Evolutionary conservation across 2,113 vertebrate species (phyloP).

Genomic region (Phasianus colchicus): DNA sequence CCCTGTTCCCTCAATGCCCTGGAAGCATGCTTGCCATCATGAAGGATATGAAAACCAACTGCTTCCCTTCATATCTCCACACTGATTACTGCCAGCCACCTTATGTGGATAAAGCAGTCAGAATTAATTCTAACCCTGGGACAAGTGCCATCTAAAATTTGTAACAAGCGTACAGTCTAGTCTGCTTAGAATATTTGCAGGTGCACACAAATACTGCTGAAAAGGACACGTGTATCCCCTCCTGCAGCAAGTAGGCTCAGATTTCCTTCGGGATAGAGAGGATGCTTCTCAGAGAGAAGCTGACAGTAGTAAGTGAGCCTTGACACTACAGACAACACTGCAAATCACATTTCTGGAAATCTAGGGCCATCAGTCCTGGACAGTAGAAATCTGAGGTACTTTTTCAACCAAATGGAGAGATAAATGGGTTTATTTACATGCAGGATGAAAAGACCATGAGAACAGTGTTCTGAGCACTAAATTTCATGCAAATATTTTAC

Average conservation of each 20-base stretch:
- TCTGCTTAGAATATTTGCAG: neutral
- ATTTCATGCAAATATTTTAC: neutral
- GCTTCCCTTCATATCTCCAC: neutral
- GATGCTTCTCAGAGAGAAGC: neutral
- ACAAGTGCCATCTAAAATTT: neutral
- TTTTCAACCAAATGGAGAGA: neutral
- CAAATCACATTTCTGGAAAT: neutral
- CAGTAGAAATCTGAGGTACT: neutral
- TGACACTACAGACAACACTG: rapidly evolving
- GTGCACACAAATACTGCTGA: neutral
- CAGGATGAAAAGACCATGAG: neutral
- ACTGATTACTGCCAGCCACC: neutral
- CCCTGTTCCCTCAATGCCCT: neutral
- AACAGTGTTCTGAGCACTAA: neutral
- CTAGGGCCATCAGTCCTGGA: neutral
- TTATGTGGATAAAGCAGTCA: neutral
- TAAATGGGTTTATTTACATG: neutral
- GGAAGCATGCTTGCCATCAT: neutral
- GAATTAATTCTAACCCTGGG: neutral
- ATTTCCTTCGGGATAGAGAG: neutral
- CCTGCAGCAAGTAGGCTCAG: neutral
- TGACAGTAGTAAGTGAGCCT: neutral
- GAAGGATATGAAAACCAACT: neutral
- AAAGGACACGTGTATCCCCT: neutral
- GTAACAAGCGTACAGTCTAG: neutral